These are phyloP conservation scores for Bergia sp. DNA, from an alignment of 92 coral and sea anemone species.

Conservation along the genomic window DNA sequence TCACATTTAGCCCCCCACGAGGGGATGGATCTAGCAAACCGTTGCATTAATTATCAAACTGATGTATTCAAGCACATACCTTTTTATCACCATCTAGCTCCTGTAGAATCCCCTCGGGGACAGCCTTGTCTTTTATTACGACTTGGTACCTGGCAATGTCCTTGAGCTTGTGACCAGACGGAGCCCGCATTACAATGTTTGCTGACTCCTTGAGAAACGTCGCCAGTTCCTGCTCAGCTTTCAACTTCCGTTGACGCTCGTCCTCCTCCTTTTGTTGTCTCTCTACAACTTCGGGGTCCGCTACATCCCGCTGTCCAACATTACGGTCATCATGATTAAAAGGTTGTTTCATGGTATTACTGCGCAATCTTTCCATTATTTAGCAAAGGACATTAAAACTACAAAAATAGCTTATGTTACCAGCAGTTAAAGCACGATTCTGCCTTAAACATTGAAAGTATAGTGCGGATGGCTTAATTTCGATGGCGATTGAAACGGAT, in stretches of 20 bases:
- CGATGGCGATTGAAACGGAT: too few relatives aligned
- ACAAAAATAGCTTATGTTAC: too few relatives aligned
- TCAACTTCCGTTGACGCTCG: conserved; percentile 62
- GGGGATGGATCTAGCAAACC: too few relatives aligned
- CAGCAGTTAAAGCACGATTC: too few relatives aligned
- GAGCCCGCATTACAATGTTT: conserved; percentile 74
- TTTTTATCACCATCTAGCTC: conserved; percentile 78
- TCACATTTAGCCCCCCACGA: too few relatives aligned
- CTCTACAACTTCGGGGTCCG: conserved; percentile 67
- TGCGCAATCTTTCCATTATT: too few relatives aligned
- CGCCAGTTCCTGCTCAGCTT: conserved; percentile 58
- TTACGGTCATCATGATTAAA: too few relatives aligned
- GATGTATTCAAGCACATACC: conserved; percentile 59
- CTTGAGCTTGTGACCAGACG: conserved; percentile 91
- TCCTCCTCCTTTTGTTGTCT: conserved; percentile 67
- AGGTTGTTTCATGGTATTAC: too few relatives aligned
- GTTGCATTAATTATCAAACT: too few relatives aligned
- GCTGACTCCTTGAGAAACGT: conserved; percentile 88
- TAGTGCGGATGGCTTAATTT: too few relatives aligned
- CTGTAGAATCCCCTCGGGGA: conserved; percentile 65
- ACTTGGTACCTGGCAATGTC: conserved; percentile 93
- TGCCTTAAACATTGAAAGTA: too few relatives aligned
- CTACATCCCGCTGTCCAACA: conserved; percentile 29
- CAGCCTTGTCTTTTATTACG: conserved; percentile 64
- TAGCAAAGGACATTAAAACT: too few relatives aligned